Percentiles rank a stretch among this genome's conserved stretches.
phyloP scores from a whole-genome alignment of 2,113 vertebrate genomes.

The Grammomys surdaster region DNA sequence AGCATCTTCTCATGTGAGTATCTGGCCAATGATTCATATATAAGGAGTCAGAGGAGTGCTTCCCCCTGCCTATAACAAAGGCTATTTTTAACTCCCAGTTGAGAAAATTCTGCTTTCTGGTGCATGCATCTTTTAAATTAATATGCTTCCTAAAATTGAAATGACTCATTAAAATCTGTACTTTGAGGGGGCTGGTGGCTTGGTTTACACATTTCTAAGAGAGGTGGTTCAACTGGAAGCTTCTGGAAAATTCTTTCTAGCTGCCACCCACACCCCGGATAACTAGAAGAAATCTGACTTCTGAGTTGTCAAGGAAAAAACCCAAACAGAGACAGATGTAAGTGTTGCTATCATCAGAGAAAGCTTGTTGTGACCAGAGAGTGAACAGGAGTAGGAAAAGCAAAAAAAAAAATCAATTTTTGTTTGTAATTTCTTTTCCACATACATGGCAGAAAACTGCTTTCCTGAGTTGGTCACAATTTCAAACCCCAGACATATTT shows the following conservation, averaged over 20 bases:
- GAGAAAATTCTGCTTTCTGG: constrained; percentile 70
- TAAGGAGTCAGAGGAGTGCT: background rate
- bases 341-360: background rate
- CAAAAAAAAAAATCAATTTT: constrained; percentile 11
- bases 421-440: constrained; percentile 9
- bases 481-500: background rate
- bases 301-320: constrained; percentile 40
- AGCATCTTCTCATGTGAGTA: background rate
- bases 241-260: constrained; percentile 40
- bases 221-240: constrained; percentile 12
- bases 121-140: constrained; percentile 45
- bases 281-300: constrained; percentile 42
- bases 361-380: constrained; percentile 2
- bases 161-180: constrained; percentile 60
- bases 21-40: background rate
- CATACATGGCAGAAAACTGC: background rate
- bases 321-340: background rate
- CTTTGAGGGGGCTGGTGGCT: constrained; percentile 42
- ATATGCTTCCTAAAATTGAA: constrained; percentile 67
- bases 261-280: constrained; percentile 5
- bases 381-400: background rate
- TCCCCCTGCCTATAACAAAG: constrained; percentile 57
- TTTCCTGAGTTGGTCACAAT: background rate
- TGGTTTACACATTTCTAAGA: constrained; percentile 20
- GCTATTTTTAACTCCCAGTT: constrained; percentile 66